phyloP scores from a whole-genome alignment of 2,888 invertebrate genomes.

The Caenorhabditis panamensis region DNA sequence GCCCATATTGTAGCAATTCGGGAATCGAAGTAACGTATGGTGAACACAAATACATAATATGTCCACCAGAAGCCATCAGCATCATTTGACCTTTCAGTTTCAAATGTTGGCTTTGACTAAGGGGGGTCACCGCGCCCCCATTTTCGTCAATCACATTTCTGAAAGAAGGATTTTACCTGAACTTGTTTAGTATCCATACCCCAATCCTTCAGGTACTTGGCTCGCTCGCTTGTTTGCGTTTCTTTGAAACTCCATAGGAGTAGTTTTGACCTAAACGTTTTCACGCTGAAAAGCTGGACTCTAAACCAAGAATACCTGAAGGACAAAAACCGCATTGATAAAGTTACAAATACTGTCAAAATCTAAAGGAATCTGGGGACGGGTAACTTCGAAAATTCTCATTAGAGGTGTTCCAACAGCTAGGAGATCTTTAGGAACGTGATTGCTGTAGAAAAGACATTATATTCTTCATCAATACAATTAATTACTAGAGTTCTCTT shows the following conservation, averaged over 20 bases:
- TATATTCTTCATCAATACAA: too few species aligned
- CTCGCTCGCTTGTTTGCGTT: conserved; percentile 55
- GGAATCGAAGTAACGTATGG: conserved; percentile 75
- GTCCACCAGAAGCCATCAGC: conserved; percentile 65
- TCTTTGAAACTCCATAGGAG: conserved; percentile 69
- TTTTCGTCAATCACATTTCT: conserved; percentile 26
- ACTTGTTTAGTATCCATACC: background rate
- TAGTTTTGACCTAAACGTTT: conserved; percentile 61
- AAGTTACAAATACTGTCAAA: conserved; percentile 79
- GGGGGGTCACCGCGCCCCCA: background rate
- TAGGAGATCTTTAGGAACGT: conserved; percentile 75
- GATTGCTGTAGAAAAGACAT: conserved; percentile 77
- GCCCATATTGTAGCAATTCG: conserved; percentile 67
- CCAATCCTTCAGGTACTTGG: conserved; percentile 24
- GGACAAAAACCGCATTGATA: conserved; percentile 78
- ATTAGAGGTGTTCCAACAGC: conserved; percentile 76
- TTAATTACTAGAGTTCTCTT: conserved; percentile 74
- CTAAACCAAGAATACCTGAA: conserved; percentile 71
- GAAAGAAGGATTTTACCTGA: background rate
- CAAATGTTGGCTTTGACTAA: conserved; percentile 66
- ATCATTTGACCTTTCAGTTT: conserved; percentile 78
- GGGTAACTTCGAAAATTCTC: conserved; percentile 77
- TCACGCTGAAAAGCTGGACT: too few species aligned
- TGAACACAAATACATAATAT: conserved; percentile 75
- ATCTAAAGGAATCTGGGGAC: conserved; percentile 80